phyloP scores from a whole-genome alignment of 2,797 vertebrate species.

The Anguilla obscura region DNA sequence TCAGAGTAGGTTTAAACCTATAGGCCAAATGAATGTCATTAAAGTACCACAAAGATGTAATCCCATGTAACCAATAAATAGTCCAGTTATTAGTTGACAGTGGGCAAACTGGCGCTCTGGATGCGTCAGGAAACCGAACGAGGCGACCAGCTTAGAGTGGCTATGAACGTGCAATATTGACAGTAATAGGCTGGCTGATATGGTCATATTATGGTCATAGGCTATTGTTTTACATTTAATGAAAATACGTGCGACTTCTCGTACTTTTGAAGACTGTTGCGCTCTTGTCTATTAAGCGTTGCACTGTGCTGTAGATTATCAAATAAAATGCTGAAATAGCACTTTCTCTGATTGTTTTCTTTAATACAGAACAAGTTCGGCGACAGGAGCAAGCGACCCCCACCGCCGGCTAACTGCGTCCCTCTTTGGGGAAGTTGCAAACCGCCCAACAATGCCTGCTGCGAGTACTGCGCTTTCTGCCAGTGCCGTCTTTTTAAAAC shows the following conservation, averaged over 20 bases:
- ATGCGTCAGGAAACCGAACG: no score
- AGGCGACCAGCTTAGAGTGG: no score
- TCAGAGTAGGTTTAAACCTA: neutral
- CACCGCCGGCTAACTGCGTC: conserved; percentile 76
- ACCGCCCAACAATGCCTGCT: conserved; percentile 73
- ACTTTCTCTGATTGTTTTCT: neutral
- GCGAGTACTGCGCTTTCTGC: conserved; percentile 83
- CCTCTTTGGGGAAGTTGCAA: conserved; percentile 79
- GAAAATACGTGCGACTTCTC: neutral
- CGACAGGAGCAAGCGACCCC: conserved; percentile 56
- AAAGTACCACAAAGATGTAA: neutral
- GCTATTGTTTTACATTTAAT: no score
- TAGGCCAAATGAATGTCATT: neutral
- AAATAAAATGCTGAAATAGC: neutral
- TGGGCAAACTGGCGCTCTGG: no score
- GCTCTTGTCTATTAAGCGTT: neutral
- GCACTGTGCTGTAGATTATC: neutral
- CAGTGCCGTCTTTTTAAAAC: conserved; percentile 81
- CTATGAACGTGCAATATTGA: no score
- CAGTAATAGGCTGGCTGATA: no score
- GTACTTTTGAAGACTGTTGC: neutral
- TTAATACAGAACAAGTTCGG: conserved; percentile 67
- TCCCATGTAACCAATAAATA: neutral
- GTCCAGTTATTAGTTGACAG: no score
- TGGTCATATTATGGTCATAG: no score